Conservation (phyloP, 2,888 invertebrate species). For the Tridacna crocea region DNA sequence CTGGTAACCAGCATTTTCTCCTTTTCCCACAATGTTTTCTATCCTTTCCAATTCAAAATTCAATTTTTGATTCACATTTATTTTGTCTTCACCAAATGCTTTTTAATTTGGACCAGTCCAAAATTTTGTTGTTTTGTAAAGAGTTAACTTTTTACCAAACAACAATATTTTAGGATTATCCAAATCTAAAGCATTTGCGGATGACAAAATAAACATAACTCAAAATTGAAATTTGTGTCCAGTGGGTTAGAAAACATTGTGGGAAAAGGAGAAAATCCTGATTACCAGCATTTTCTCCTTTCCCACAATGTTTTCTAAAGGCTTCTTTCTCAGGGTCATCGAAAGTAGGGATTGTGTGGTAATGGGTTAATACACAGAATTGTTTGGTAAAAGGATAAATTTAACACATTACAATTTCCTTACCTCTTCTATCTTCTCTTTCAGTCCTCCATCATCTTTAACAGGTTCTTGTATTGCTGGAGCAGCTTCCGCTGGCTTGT, state of each 20-base stretch:
- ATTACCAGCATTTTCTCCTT: not conserved
- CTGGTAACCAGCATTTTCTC: not conserved
- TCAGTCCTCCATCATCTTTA: constrained; percentile 18
- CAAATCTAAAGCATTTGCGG: too few relatives aligned
- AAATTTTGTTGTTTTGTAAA: too few relatives aligned
- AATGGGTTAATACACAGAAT: too few relatives aligned
- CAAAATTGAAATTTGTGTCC: not conserved
- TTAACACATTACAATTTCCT: not conserved
- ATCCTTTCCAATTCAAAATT: not conserved
- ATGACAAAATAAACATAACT: too few relatives aligned
- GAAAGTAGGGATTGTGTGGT: not conserved
- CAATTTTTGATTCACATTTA: not conserved
- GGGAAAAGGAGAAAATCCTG: not conserved
- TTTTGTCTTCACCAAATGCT: not conserved
- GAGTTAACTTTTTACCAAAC: too few relatives aligned
- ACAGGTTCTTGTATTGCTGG: not conserved
- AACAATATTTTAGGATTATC: too few relatives aligned
- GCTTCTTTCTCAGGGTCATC: not conserved
- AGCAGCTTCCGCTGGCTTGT: not conserved
- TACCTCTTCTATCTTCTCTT: constrained; percentile 46
- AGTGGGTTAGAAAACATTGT: not conserved
- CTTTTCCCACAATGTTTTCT: not conserved
- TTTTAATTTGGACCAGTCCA: not conserved
- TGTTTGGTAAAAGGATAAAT: too few relatives aligned
- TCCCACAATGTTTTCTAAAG: not conserved